Conservation (phyloP, 2,113 vertebrate species). For the Callipepla californica region DNA sequence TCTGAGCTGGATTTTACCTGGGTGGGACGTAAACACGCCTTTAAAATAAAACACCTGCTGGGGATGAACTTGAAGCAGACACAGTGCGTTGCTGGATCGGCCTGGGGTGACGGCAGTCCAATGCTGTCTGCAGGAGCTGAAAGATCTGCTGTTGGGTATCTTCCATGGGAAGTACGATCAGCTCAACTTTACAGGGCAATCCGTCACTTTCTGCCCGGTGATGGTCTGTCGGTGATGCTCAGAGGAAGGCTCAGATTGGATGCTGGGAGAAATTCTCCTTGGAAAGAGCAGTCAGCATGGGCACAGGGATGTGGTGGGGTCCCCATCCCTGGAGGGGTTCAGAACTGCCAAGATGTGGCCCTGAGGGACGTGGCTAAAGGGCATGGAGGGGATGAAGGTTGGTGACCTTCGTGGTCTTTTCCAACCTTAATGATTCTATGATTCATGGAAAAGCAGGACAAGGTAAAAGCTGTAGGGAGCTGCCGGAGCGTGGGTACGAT, state of each 20-base stretch:
- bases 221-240: background rate
- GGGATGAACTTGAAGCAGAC: background rate
- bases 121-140: background rate
- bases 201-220: background rate
- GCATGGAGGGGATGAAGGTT: too few species aligned
- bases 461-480: background rate
- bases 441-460: background rate
- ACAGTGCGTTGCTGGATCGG: background rate
- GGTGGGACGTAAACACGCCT: background rate
- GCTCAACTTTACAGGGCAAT: background rate
- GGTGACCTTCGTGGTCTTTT: too few species aligned
- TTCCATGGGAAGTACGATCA: background rate
- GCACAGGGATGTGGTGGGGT: too few species aligned
- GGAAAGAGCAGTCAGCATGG: too few species aligned
- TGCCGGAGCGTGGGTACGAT: background rate
- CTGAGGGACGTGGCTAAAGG: too few species aligned
- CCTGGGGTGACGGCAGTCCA: background rate
- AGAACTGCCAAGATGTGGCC: too few species aligned
- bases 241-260: too few species aligned
- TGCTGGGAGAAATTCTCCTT: too few species aligned
- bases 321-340: too few species aligned
- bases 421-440: too few species aligned
- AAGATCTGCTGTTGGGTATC: background rate
- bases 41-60: constrained; percentile 3
- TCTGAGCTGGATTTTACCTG: background rate